Evolutionary conservation across 2,888 invertebrate genomes (phyloP).

Genomic region (Agrochola litura): DNA sequence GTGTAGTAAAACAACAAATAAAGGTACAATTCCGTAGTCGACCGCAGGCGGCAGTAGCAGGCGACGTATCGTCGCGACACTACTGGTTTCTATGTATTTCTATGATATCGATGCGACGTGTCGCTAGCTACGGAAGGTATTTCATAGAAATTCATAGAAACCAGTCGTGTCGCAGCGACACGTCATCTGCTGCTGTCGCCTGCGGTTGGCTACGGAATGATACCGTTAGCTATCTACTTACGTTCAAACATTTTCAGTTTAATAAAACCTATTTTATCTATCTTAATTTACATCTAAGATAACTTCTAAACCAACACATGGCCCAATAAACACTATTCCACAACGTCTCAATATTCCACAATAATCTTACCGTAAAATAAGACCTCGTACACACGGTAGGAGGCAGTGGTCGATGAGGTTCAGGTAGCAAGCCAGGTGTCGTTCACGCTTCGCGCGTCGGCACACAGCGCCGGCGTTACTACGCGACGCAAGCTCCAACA

Average conservation of each 20-base stretch:
- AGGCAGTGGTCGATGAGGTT: slow-evolving; percentile 44
- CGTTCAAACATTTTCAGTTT: background rate
- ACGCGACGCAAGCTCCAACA: slow-evolving; percentile 66
- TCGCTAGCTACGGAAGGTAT: too few relatives aligned
- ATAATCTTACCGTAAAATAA: slow-evolving; percentile 50
- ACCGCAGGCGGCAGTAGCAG: too few relatives aligned
- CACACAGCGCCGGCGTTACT: slow-evolving; percentile 70
- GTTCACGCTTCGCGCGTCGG: slow-evolving; percentile 75
- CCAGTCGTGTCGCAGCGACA: too few relatives aligned
- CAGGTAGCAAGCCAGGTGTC: slow-evolving; percentile 73
- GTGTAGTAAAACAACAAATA: background rate
- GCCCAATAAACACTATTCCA: background rate
- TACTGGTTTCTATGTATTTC: too few relatives aligned
- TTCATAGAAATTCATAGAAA: too few relatives aligned
- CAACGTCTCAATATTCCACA: slow-evolving; percentile 24
- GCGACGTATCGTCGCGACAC: too few relatives aligned
- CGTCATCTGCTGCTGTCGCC: too few relatives aligned
- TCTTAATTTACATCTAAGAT: background rate
- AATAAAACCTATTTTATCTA: background rate
- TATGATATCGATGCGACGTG: too few relatives aligned
- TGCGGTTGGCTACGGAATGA: too few relatives aligned
- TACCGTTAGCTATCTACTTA: too few relatives aligned
- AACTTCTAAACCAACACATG: slow-evolving; percentile 7
- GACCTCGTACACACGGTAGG: slow-evolving; percentile 42
- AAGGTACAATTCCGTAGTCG: too few relatives aligned